Percentiles rank a stretch among this genome's conserved stretches.
Evolutionary conservation across 2,888 invertebrate species (phyloP).

Genomic region (Laspeyria flexula): DNA sequence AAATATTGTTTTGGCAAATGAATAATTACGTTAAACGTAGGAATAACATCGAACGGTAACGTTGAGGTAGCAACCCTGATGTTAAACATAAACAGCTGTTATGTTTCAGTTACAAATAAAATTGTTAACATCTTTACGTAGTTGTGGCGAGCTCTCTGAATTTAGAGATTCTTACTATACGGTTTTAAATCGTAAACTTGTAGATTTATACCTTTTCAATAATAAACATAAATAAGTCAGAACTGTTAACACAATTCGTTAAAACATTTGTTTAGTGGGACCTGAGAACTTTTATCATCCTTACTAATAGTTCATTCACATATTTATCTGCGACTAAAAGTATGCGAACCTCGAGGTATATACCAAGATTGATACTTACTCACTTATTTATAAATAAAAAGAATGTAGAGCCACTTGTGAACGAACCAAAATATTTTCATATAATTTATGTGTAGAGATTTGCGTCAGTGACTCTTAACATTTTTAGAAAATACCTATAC

Average conservation of each 20-base stretch:
- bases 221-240: conserved; percentile 42
- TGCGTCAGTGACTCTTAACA: conserved; percentile 57
- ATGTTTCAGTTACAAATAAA: conserved; percentile 49
- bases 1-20: conserved; percentile 21
- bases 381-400: conserved; percentile 52
- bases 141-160: conserved; percentile 42
- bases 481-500: conserved; percentile 45
- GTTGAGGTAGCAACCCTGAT: conserved; percentile 36
- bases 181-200: conserved; percentile 42
- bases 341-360: conserved; percentile 23
- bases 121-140: conserved; percentile 47
- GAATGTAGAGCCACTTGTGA: conserved; percentile 46
- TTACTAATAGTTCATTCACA: conserved; percentile 32
- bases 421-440: conserved; percentile 51
- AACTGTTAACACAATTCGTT: conserved; percentile 38
- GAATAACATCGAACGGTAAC: conserved; percentile 15
- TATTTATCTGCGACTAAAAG: conserved; percentile 31
- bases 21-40: conserved; percentile 31
- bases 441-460: conserved; percentile 58
- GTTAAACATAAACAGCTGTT: conserved; percentile 46
- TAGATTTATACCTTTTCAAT: conserved; percentile 46
- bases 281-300: conserved; percentile 38
- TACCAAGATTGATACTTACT: conserved; percentile 38
- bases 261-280: conserved; percentile 35
- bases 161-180: conserved; percentile 42